phyloP scores from a whole-genome alignment of 1,140 invertebrate species.

The Eriocheir sinensis region DNA sequence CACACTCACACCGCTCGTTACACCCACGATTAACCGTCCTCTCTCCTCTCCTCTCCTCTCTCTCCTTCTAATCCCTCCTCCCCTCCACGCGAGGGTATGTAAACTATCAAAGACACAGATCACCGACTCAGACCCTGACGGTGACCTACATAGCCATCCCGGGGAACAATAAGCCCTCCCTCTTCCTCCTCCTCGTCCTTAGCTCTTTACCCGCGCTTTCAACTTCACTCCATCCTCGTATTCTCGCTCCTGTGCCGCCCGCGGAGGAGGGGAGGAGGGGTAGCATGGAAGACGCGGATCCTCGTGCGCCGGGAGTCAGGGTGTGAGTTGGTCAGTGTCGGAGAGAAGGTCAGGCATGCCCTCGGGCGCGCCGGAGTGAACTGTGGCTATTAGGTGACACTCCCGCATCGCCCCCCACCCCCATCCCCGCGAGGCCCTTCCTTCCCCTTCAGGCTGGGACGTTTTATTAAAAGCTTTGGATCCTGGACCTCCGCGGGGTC shows the following conservation, averaged over 20 bases:
- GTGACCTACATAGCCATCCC: too few species aligned
- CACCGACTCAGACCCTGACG: neutral
- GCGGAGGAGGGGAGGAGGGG: neutral
- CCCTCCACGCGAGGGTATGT: neutral
- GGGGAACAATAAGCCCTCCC: too few species aligned
- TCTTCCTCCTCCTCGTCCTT: too few species aligned
- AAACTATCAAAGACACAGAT: neutral
- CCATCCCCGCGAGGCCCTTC: too few species aligned
- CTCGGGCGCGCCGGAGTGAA: neutral
- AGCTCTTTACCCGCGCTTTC: neutral
- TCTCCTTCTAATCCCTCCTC: neutral
- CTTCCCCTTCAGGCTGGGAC: neutral
- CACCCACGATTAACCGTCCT: neutral
- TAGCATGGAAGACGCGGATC: neutral
- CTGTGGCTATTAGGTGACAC: neutral
- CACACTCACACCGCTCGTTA: slow-evolving; percentile 11
- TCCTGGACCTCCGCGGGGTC: neutral
- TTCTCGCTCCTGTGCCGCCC: neutral
- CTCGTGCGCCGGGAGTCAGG: neutral
- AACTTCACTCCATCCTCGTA: neutral
- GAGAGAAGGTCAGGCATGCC: neutral
- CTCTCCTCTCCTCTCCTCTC: neutral
- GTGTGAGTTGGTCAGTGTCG: neutral
- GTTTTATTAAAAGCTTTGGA: neutral
- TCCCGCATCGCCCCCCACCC: neutral